Evolutionary conservation across 2,888 invertebrate species (phyloP), one percentile per base, ranked within the genome.

Genomic region (Hermaeophaga mercurialis): DNA sequence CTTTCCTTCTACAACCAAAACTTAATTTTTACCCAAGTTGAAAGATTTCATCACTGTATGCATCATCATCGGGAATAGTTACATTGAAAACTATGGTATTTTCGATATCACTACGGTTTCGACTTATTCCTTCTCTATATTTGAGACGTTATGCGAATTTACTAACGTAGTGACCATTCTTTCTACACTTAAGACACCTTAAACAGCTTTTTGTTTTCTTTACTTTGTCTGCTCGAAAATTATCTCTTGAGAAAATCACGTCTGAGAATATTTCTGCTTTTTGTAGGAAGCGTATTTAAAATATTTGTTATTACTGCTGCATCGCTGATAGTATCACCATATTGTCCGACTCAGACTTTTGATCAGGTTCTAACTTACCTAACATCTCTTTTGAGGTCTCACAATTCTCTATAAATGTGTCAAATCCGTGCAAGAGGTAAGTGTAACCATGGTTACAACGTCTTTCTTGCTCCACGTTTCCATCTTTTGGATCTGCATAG

Each of bases 391-490:
- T 45, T 5, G 43, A 17, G 5, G 19, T 31, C 31, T 41, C 56
- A 55, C 67, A 68, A 34, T 63, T 67, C 56, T 69, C 65, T 2
- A 68, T 54, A 6, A 67, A 44, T 4, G 61, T 57, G 41, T 14
- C 1, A 64, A 31, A n/a, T 65, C 31, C 62, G 65, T 62, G 1
- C 64, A 34, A 5, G 61, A 39, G 1, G 62, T 61, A 6, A 64
- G 36, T 6, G 52, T 26, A 41, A 48, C 66, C 64, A 64, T 66
- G 3, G 63, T 61, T 33, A 33, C 9, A 9, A 63, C 64, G 49
- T 63, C 55, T 11, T 57, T 59, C 15, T 54, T 62, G 6, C 48
- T 46, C 63, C 66, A 66, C 6, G 3, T 38, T 19, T 38, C 18
- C 19, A 15, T 3, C 33, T 56, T 22, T 11, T 36, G 18, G 3